Conservation (phyloP, 2,113 vertebrate species). For the Psammodynastes pulverulentus region DNA sequence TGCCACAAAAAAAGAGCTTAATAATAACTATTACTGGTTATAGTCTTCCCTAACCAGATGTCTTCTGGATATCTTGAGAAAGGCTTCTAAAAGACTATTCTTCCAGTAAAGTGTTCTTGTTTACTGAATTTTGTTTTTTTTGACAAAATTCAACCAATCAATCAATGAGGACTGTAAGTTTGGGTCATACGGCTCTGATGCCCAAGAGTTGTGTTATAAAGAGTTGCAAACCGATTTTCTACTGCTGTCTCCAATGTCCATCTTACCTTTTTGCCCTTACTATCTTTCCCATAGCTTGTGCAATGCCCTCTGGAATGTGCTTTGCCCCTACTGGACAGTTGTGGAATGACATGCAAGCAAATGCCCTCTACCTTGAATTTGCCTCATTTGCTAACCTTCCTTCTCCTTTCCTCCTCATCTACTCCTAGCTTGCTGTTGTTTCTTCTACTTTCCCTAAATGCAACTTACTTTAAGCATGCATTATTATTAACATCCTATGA, state of each 20-base stretch:
- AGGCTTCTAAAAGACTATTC: not conserved
- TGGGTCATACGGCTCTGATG: not conserved
- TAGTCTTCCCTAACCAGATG: not conserved
- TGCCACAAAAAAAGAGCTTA: not conserved
- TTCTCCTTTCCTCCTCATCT: not conserved
- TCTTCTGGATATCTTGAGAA: not conserved
- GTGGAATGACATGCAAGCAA: slow-evolving; percentile 46
- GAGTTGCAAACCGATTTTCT: slow-evolving; percentile 7
- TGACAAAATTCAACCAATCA: not conserved
- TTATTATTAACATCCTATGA: slow-evolving; percentile 80
- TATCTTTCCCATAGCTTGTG: slow-evolving; percentile 37
- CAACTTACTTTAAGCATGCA: slow-evolving; percentile 99
- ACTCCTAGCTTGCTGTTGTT: slow-evolving; percentile 81
- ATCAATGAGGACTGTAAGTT: not conserved
- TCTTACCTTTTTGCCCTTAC: slow-evolving; percentile 17
- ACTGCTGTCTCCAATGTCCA: not conserved
- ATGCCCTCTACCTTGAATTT: slow-evolving; percentile 14
- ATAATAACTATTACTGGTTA: not conserved
- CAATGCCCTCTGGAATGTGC: slow-evolving; percentile 53
- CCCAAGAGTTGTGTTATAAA: not conserved
- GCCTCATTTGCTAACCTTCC: slow-evolving; percentile 47
- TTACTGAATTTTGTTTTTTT: slow-evolving; percentile 11
- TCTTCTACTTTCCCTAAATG: slow-evolving; percentile 99
- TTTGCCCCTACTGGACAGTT: slow-evolving; percentile 68
- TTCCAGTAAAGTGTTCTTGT: not conserved